These are phyloP conservation scores for Linyphia triangularis DNA, from an alignment of 2,888 invertebrate genomes.

Conservation along the genomic window DNA sequence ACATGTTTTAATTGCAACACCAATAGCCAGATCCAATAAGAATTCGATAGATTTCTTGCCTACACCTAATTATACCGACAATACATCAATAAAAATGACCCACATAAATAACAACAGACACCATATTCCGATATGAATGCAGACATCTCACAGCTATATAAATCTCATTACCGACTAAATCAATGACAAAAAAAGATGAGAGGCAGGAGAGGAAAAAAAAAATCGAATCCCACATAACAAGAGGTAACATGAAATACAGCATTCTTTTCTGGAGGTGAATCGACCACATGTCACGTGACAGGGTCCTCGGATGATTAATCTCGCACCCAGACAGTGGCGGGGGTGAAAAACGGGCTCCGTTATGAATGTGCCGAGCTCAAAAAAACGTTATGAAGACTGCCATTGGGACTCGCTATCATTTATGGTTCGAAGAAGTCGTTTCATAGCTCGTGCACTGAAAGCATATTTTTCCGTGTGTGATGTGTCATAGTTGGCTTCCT, in stretches of 20 bases:
- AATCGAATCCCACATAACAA: neutral
- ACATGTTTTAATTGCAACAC: too few relatives aligned
- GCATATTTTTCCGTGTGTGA: slow-evolving; percentile 16
- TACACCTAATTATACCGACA: too few relatives aligned
- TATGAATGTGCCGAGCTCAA: slow-evolving; percentile 35
- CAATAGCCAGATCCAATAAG: too few relatives aligned
- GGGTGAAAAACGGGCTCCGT: slow-evolving; percentile 1
- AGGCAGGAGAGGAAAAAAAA: neutral
- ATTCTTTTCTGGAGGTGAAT: neutral
- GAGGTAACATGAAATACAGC: slow-evolving; percentile 24
- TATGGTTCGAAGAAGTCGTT: slow-evolving; percentile 8
- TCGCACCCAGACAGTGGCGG: neutral
- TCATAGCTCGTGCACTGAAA: slow-evolving; percentile 3
- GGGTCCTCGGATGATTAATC: slow-evolving; percentile 28
- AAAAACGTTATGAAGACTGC: slow-evolving; percentile 52
- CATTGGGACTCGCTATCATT: neutral
- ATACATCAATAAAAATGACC: neutral
- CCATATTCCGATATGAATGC: too few relatives aligned
- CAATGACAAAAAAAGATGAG: neutral
- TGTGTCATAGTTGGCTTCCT: neutral
- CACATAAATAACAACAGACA: neutral
- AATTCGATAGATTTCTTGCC: too few relatives aligned
- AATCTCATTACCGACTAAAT: neutral
- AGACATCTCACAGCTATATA: neutral
- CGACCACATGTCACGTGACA: slow-evolving; percentile 33